A percentile compares a stretch with the other conserved stretches of the same genome.
These are phyloP conservation scores for Phallusia fumigata DNA, from an alignment of 23 tunicate genomes.

Conservation along the genomic window DNA sequence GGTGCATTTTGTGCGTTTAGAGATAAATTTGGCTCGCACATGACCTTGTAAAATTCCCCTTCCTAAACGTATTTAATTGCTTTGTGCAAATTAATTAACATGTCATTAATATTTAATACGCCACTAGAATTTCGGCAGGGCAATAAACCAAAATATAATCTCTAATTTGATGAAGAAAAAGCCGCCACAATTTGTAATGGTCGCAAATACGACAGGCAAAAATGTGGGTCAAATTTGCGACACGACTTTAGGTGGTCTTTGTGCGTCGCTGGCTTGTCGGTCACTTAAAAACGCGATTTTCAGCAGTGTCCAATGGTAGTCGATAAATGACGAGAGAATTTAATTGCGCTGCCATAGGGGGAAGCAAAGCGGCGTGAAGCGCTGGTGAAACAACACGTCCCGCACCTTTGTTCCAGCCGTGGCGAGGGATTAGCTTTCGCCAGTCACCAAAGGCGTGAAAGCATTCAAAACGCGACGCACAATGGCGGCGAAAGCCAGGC, in stretches of 20 bases:
- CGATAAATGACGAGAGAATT: background rate
- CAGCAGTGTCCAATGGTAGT: background rate
- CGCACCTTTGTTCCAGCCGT: conserved; percentile 8
- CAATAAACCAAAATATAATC: too few relatives aligned
- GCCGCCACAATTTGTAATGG: too few relatives aligned
- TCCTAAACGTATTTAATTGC: too few relatives aligned
- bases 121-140: too few relatives aligned
- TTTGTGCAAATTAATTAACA: too few relatives aligned
- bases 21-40: too few relatives aligned
- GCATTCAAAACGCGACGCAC: conserved; percentile 12
- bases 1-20: too few relatives aligned
- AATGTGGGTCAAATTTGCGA: background rate
- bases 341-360: background rate
- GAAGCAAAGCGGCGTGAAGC: conserved; percentile 7
- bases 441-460: conserved; percentile 9
- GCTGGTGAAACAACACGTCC: background rate
- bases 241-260: background rate
- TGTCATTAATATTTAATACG: too few relatives aligned
- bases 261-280: background rate
- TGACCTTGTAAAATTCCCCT: too few relatives aligned
- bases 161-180: too few relatives aligned
- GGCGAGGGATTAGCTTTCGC: conserved; percentile 9
- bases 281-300: background rate
- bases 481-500: conserved; percentile 4
- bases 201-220: background rate